phyloP scores from a whole-genome alignment of 2,888 invertebrate species.

The Tipula unca region DNA sequence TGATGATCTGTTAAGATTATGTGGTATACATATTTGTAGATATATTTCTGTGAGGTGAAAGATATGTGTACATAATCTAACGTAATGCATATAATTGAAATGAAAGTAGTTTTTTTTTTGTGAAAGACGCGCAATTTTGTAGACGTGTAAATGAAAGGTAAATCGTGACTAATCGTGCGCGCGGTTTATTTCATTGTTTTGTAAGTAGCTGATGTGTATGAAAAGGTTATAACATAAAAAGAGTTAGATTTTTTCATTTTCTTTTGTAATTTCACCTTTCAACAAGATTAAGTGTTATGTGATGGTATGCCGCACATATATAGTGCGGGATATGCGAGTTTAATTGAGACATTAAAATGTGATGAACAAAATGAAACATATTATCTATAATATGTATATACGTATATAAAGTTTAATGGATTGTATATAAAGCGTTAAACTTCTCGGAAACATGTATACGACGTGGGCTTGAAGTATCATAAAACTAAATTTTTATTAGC shows the following conservation, averaged over 20 bases:
- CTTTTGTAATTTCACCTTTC: neutral
- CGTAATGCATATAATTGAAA: neutral
- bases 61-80: neutral
- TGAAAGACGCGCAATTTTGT: neutral
- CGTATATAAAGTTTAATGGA: neutral
- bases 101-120: neutral
- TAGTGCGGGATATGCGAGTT: neutral
- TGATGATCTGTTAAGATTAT: neutral
- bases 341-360: neutral
- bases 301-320: neutral
- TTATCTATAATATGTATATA: neutral
- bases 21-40: too few relatives aligned
- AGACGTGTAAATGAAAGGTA: constrained; percentile 8
- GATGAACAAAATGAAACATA: neutral
- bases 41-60: neutral
- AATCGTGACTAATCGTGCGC: constrained; percentile 4
- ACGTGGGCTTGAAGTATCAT: neutral
- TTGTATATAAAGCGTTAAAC: neutral
- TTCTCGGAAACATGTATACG: neutral
- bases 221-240: neutral
- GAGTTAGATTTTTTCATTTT: neutral
- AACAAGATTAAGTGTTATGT: constrained; percentile 8
- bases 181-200: neutral
- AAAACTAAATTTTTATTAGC: neutral
- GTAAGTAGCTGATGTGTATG: neutral